Base-by-base conservation (phyloP, 2,113 vertebrate species). In the Tautogolabrus adspersus region DNA sequence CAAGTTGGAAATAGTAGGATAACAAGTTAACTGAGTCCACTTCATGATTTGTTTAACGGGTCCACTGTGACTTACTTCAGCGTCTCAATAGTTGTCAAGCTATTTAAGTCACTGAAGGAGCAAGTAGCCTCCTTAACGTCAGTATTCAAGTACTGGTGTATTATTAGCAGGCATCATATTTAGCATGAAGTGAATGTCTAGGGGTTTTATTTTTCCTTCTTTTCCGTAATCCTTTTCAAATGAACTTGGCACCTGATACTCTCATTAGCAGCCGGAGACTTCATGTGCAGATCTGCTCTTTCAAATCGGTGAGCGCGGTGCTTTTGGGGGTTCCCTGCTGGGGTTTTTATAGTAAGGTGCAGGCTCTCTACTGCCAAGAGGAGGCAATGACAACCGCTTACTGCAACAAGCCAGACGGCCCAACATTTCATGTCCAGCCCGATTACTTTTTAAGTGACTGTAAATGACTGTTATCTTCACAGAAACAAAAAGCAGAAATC, bases 301-400 rank as follows among this genome's bases (percentile, higher is more conserved):
- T 74, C 1, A 59, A 54, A 66, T 76, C 42, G 79, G 47, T 15
- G 34, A 70, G 62, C 46, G 16, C 15, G 56, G 69, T 62, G 46
- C 66, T 85, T 69, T 60, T 38, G 63, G 80, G 69, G 61, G 58
- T 77, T 78, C 77, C 71, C 70, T 75, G 74, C 72, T 73, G 85
- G 57, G 81, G 60, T 63, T 82, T 77, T 75, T 22, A 57, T 71
- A 77, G 70, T 66, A 79, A 66, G 65, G 58, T 84, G 71, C 47
- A 1, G 34, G 44, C 65, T 70, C 34, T 30, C 73, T 72, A 15
- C 64, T 61, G 75, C 75, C 64, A 62, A 79, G 60, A 72, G 42
- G 21, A 69, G 57, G 66, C 3, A 69, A 83, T 76, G 63, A 78
- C 69, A 64, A 76, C 57, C 22, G n/a, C 38, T 65, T 12, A 30